Conservation (phyloP, 1,140 invertebrate genomes). For the Prorops nasuta region DNA sequence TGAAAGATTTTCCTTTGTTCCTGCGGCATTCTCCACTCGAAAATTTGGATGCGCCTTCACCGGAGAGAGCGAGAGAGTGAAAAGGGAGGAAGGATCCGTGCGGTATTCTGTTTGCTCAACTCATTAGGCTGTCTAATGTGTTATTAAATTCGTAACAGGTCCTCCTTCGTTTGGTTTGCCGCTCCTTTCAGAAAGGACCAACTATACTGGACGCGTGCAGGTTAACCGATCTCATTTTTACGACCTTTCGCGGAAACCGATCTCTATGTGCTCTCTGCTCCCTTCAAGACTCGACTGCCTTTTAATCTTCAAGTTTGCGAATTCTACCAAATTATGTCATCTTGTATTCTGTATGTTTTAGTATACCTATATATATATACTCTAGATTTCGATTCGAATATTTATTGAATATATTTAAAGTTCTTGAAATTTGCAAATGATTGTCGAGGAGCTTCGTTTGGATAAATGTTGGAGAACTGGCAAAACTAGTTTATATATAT, state of each 20-base stretch:
- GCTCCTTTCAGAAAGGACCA: not conserved
- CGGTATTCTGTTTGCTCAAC: constrained; percentile 30
- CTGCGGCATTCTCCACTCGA: constrained; percentile 15
- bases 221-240: constrained; percentile 2
- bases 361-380: no score
- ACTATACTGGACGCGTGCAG: constrained; percentile 6
- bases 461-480: no score
- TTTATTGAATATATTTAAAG: no score
- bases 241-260: not conserved
- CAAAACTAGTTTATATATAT: not conserved
- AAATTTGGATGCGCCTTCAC: not conserved
- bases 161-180: not conserved
- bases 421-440: no score
- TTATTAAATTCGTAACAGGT: constrained; percentile 31
- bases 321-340: no score
- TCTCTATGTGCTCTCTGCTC: no score
- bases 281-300: no score
- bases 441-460: no score
- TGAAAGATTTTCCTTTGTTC: constrained; percentile 29
- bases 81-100: not conserved
- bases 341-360: no score
- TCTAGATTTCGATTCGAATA: no score
- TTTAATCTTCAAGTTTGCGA: no score
- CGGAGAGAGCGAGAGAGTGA: not conserved
- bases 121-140: constrained; percentile 33